These are phyloP conservation scores for Stomatorhinus ivindoensis DNA, from an alignment of 2,113 vertebrate genomes.

Conservation along the genomic window DNA sequence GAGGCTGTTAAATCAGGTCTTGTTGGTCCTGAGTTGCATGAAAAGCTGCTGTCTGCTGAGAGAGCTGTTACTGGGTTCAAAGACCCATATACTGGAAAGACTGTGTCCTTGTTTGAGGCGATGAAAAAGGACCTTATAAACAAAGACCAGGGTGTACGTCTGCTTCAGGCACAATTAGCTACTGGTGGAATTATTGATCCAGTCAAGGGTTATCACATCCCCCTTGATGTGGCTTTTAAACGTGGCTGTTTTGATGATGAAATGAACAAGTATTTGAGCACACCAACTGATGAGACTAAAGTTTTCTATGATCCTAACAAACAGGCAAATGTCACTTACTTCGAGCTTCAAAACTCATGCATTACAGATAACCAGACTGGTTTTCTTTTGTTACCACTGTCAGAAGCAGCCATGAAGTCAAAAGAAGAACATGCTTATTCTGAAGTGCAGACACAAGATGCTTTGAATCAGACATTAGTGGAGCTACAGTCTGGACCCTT, in stretches of 20 bases:
- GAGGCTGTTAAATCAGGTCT: conserved; percentile 82
- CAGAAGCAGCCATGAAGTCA: conserved; percentile 66
- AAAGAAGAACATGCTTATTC: conserved; percentile 69
- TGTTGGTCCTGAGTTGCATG: conserved; percentile 86
- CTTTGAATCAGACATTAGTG: conserved; percentile 69
- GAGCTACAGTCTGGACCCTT: conserved; percentile 75
- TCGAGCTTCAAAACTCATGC: conserved; percentile 72
- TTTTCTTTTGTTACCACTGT: conserved; percentile 71
- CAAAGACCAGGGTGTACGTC: conserved; percentile 70
- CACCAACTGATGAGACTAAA: conserved; percentile 57
- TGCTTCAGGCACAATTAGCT: conserved; percentile 82
- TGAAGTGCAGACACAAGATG: conserved; percentile 73
- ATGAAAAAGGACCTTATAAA: conserved; percentile 86
- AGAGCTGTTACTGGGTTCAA: conserved; percentile 84
- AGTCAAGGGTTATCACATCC: conserved; percentile 75
- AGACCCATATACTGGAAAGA: conserved; percentile 86
- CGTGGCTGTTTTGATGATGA: conserved; percentile 74
- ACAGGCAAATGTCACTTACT: conserved; percentile 69
- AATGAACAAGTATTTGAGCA: conserved; percentile 52
- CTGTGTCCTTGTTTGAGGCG: conserved; percentile 83
- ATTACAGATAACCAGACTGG: conserved; percentile 72
- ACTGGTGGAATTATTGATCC: conserved; percentile 89
- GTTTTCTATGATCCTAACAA: conserved; percentile 76
- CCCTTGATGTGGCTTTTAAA: conserved; percentile 74
- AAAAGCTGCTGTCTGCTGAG: conserved; percentile 88